Percentiles rank a stretch among this genome's conserved stretches.
Conservation (phyloP, 2,797 vertebrate genomes). For the Onychomys leucogaster region DNA sequence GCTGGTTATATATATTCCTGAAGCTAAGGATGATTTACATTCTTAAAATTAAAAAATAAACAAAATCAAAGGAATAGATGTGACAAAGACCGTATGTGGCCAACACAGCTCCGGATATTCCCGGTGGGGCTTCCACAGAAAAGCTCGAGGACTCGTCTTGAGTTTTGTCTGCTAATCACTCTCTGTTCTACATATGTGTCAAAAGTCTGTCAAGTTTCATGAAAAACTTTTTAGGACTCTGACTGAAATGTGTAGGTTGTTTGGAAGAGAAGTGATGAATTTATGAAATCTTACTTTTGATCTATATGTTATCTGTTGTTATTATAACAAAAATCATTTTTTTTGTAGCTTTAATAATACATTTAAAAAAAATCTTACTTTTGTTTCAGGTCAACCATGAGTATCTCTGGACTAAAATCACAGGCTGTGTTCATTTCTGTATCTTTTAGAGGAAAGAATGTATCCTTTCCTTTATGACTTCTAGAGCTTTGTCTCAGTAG, state of each 20-base stretch:
- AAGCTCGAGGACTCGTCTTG: background rate
- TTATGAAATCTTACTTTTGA: background rate
- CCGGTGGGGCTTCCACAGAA: background rate
- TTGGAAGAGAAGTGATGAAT: background rate
- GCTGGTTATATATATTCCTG: background rate
- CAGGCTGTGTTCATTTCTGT: background rate
- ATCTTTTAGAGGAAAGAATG: background rate
- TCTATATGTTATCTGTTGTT: background rate
- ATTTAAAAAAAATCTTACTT: background rate
- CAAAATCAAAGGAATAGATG: constrained; percentile 40
- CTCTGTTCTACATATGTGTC: background rate
- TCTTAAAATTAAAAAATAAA: constrained; percentile 49
- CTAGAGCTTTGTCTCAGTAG: background rate
- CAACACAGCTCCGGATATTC: background rate
- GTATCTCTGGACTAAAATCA: background rate
- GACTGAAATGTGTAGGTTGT: constrained; percentile 9
- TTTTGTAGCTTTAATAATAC: background rate
- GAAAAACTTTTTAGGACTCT: background rate
- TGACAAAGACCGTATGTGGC: background rate
- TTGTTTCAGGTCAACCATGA: background rate
- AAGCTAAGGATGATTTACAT: constrained; percentile 12
- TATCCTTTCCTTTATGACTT: background rate
- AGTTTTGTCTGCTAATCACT: constrained; percentile 2
- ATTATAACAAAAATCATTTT: background rate
- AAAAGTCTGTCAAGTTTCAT: constrained; percentile 28